Percentiles rank a stretch among this genome's conserved stretches.
These are phyloP conservation scores for Halictus ligatus DNA, from an alignment of 2,888 invertebrate species.

Conservation along the genomic window DNA sequence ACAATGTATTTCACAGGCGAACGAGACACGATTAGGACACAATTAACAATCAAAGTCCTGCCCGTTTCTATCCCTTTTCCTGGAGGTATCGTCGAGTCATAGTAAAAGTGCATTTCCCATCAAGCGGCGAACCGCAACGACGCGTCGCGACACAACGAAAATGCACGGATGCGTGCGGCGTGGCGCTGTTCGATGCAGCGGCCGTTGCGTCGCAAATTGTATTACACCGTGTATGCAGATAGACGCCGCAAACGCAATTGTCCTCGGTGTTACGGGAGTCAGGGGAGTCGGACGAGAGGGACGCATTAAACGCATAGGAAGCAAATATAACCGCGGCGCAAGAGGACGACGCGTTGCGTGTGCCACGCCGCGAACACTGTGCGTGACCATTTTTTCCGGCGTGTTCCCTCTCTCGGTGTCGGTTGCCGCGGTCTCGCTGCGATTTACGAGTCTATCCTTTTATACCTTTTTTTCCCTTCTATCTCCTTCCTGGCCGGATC, in stretches of 20 bases:
- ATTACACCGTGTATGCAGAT: slow-evolving; percentile 70
- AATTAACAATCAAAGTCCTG: background rate
- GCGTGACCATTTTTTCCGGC: slow-evolving; percentile 67
- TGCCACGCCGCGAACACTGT: slow-evolving; percentile 52
- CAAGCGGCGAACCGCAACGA: slow-evolving; percentile 80
- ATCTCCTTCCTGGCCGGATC: slow-evolving; percentile 19
- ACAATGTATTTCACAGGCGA: no score
- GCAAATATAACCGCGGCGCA: slow-evolving; percentile 48
- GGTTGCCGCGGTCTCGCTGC: slow-evolving; percentile 48
- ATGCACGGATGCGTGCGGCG: background rate
- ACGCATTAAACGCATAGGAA: slow-evolving; percentile 42
- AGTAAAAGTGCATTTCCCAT: slow-evolving; percentile 78
- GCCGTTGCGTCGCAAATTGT: slow-evolving; percentile 69
- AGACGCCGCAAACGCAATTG: slow-evolving; percentile 80
- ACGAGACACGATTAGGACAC: background rate
- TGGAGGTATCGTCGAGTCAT: background rate
- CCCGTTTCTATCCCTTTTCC: background rate
- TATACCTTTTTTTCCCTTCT: slow-evolving; percentile 8
- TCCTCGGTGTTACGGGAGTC: slow-evolving; percentile 64
- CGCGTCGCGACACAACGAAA: slow-evolving; percentile 51
- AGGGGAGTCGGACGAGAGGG: slow-evolving; percentile 29
- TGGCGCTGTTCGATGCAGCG: background rate
- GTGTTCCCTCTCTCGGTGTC: slow-evolving; percentile 41
- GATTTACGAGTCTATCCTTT: slow-evolving; percentile 60
- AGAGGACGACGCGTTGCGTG: slow-evolving; percentile 59